Percentiles rank a stretch among this genome's conserved stretches.
Evolutionary conservation across 2,888 invertebrate species (phyloP).

Genomic region (Galerucella pusilla): DNA sequence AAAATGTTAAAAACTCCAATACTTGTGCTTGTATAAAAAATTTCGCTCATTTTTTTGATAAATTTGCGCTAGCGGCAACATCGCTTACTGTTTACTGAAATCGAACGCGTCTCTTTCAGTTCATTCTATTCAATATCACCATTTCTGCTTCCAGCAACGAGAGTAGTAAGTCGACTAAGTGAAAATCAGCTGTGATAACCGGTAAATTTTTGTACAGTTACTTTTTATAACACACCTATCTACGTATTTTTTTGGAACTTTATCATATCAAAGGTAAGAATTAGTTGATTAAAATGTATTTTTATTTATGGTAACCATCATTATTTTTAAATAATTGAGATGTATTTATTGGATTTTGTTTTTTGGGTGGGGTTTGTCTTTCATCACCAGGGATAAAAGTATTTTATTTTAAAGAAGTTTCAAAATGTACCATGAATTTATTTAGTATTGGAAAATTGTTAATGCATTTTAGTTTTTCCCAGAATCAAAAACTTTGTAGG

Average conservation of each 20-base stretch:
- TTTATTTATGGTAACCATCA: background rate
- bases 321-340: background rate
- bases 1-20: too few species aligned
- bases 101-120: conserved; percentile 34
- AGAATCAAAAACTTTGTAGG: too few species aligned
- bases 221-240: conserved; percentile 35
- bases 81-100: conserved; percentile 27
- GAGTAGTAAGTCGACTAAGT: conserved; percentile 31
- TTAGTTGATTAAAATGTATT: conserved; percentile 14
- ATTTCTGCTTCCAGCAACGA: conserved; percentile 35
- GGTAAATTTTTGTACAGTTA: conserved; percentile 43
- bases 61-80: conserved; percentile 12
- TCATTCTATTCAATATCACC: conserved; percentile 33
- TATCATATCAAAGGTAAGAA: conserved; percentile 42
- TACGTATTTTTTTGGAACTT: conserved; percentile 18
- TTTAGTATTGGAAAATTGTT: background rate
- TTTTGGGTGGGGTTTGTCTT: conserved; percentile 9
- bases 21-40: too few species aligned
- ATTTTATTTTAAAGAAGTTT: background rate
- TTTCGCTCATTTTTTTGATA: background rate
- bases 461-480: background rate
- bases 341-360: background rate
- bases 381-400: background rate
- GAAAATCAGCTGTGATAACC: conserved; percentile 44
- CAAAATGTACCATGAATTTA: background rate